Conservation (phyloP, 2,888 invertebrate species). For the Thereva unica region DNA sequence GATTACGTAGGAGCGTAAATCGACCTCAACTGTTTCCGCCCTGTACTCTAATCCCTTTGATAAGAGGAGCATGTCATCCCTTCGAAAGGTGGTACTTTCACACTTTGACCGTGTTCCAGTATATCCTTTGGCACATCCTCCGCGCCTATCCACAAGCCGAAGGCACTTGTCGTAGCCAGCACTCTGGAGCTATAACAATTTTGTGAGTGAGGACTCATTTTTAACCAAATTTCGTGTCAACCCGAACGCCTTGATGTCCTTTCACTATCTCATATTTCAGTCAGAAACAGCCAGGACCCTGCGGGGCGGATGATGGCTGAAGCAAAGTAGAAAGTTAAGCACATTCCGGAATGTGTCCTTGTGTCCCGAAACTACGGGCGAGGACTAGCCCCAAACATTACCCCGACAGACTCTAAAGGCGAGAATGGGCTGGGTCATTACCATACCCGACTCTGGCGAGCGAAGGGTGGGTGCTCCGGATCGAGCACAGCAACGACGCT, state of each 20-base stretch:
- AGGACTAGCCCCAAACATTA: conserved; percentile 28
- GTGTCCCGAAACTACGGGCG: conserved; percentile 28
- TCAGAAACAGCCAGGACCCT: conserved; percentile 2
- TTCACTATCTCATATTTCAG: not conserved
- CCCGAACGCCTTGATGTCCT: conserved; percentile 7
- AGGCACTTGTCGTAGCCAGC: no score
- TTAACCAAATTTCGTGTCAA: conserved; percentile 13
- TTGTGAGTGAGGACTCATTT: not conserved
- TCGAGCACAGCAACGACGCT: not conserved
- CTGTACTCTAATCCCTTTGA: not conserved
- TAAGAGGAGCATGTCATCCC: not conserved
- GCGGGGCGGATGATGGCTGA: not conserved
- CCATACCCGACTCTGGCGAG: conserved; percentile 27
- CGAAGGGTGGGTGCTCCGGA: not conserved
- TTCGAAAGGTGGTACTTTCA: no score
- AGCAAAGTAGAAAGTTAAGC: conserved; percentile 6
- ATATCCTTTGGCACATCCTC: not conserved
- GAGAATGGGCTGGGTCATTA: conserved; percentile 20
- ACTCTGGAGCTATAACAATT: not conserved
- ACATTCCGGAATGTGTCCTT: conserved; percentile 8
- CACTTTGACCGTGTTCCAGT: not conserved
- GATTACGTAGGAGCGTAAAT: conserved; percentile 3
- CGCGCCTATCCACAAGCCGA: no score
- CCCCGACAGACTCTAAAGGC: conserved; percentile 4
- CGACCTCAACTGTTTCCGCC: conserved; percentile 15